phyloP scores from a whole-genome alignment of 2,888 invertebrate species.

The Acleris laterana region DNA sequence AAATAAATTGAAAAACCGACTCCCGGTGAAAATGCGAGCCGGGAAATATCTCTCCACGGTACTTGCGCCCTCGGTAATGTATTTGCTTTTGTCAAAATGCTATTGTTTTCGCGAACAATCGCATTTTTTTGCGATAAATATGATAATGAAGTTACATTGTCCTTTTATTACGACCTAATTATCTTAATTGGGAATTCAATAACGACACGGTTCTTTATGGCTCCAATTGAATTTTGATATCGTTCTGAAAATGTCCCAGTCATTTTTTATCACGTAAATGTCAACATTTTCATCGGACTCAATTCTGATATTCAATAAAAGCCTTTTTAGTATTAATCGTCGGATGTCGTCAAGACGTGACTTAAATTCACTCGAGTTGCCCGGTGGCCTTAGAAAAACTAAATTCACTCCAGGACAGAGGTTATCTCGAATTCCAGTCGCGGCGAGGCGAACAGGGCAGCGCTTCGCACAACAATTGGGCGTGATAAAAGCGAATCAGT shows the following conservation, averaged over 20 bases:
- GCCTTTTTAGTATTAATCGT: constrained; percentile 33
- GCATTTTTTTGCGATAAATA: constrained; percentile 58
- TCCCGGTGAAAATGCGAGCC: constrained; percentile 70
- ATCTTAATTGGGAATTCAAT: constrained; percentile 57
- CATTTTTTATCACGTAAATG: background rate
- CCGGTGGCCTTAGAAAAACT: constrained; percentile 49
- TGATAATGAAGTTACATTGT: constrained; percentile 50
- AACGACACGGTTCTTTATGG: constrained; percentile 9
- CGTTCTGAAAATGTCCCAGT: background rate
- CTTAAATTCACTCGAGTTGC: constrained; percentile 41
- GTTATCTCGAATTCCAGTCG: constrained; percentile 64
- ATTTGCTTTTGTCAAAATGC: constrained; percentile 73
- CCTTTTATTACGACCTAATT: constrained; percentile 64
- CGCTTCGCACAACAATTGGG: constrained; percentile 59
- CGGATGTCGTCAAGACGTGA: constrained; percentile 40
- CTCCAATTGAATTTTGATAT: constrained; percentile 7
- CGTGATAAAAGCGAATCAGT: constrained; percentile 59
- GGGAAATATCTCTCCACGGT: constrained; percentile 72
- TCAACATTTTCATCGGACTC: constrained; percentile 12
- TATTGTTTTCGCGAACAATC: constrained; percentile 70
- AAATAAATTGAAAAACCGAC: constrained; percentile 81
- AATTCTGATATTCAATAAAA: constrained; percentile 29
- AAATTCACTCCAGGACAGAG: constrained; percentile 54
- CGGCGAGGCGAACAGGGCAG: constrained; percentile 56
- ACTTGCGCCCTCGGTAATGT: constrained; percentile 72